Evolutionary conservation across 2,113 vertebrate genomes (phyloP).

Genomic region (Channa argus): DNA sequence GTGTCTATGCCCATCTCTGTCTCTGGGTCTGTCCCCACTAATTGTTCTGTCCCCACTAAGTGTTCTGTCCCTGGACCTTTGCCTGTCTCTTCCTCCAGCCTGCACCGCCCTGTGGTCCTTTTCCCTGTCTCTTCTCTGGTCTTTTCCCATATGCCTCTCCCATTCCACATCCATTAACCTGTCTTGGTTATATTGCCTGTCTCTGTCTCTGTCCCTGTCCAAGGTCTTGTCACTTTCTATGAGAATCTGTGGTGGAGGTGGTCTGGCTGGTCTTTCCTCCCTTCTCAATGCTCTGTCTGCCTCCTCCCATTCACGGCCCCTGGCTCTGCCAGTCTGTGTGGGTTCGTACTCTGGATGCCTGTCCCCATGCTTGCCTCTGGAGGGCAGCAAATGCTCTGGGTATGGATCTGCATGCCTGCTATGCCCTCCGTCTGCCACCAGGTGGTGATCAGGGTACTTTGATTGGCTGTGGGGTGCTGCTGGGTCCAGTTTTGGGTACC

Average conservation of each 20-base stretch:
- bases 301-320: slow-evolving; percentile 36
- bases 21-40: slow-evolving; percentile 39
- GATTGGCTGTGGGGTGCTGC: slow-evolving; percentile 46
- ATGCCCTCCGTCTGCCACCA: slow-evolving; percentile 48
- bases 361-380: slow-evolving; percentile 76
- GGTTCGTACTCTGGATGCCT: slow-evolving; percentile 60
- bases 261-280: slow-evolving; percentile 77
- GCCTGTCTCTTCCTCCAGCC: slow-evolving; percentile 30
- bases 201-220: slow-evolving; percentile 48
- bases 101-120: slow-evolving; percentile 46
- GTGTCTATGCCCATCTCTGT: slow-evolving; percentile 47
- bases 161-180: slow-evolving; percentile 32
- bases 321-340: slow-evolving; percentile 46
- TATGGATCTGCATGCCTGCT: slow-evolving; percentile 65
- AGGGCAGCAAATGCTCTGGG: slow-evolving; percentile 78
- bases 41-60: slow-evolving; percentile 43
- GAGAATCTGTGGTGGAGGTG: slow-evolving; percentile 65
- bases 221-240: slow-evolving; percentile 70
- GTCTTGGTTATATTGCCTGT: slow-evolving; percentile 51
- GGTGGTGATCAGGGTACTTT: slow-evolving; percentile 57
- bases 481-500: slow-evolving; percentile 67
- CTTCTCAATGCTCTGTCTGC: slow-evolving; percentile 60
- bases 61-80: slow-evolving; percentile 51
- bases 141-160: slow-evolving; percentile 42
- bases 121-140: slow-evolving; percentile 52